Evolutionary conservation across 2,113 vertebrate genomes (phyloP), one percentile per base, ranked within the genome.

Genomic region (Thymallus thymallus): DNA sequence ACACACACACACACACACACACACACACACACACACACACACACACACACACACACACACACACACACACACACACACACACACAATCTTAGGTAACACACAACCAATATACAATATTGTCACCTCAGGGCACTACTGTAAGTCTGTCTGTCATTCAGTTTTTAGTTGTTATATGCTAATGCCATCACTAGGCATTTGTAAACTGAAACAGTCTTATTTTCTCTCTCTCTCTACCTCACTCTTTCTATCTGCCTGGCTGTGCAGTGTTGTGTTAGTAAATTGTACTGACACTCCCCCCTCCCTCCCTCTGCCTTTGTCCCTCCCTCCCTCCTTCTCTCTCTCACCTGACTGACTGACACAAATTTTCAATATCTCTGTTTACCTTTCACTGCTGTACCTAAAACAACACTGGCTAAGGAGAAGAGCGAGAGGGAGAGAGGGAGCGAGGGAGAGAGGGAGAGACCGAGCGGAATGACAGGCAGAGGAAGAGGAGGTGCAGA

Each of bases 361-460:
- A 92, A 93, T 92, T 92, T 93, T 92, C 93, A 92, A 93, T 94
- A 89, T 92, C 88, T 88, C 90, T 94, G 92, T 94, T 94, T 94
- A 93, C 91, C 89, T 94, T 94, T 89, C 90, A 89, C 93, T 82
- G 87, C 92, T 93, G 91, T 90, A 91, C 91, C 92, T 94, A 93
- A 94, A 93, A 93, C 91, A 93, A 93, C 92, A 93, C 84, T 83
- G 90, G 86, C 74, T 77, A 75, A 88, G 35, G 56, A 29, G 51
- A 29, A 32, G 29, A 48, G 75, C 23, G 70, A 23, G 74, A 60
- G 23, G 24, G 64, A 24, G 68, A 73, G 71, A 45, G 69, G 7
- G n/a, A 23, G 81, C 46, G 26, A 68, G 80, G 77, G 18, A 61
- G 46, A 75, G 26, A 68, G 80, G 77, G 18, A 61, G 46, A 75